Base-by-base conservation (phyloP, 2,888 invertebrate genomes). In the Melieria picta region DNA sequence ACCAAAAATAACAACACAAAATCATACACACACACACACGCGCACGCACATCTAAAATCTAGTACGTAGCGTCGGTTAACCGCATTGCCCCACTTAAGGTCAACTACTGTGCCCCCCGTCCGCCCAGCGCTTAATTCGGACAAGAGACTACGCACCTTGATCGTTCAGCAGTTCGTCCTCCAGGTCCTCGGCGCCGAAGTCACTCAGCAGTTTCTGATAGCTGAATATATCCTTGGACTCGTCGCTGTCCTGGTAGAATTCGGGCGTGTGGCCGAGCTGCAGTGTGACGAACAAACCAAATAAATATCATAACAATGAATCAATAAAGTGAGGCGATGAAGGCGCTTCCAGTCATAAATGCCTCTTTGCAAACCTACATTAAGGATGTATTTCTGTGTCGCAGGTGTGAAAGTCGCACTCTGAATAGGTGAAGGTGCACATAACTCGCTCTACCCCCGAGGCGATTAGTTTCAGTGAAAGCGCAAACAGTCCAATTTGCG, bases 241-340 rank as follows among this genome's bases (percentile, higher is more conserved):
- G 45, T 85, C 84, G 80, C 92, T 90, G 69, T 91, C 89, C 79
- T 91, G 89, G 85, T 95, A 96, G 83, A 93, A 93, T 80, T 95
- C 95, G 52, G 95, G 92, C 64, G 93, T 92, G 67, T 91, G 90
- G 58, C 93, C 95, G 82, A 91, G 90, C 95, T 95, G 5, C 43
- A 30, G 13, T 61, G 42, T 43, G n/a, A n/a, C 4, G 45, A 13
- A 11, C n/a, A 46, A n/a, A 56, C 2, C 7, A 30, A n/a, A 52
- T 52, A 6, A 7, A 52, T 7, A 52, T 52, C 30, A 30, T 16
- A 0, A 16, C 16, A 30, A 30, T 3, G 1, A 30, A 30, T 30
- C 30, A 30, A 30, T 30, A 30, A 30, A 30, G 30, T 30, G 30
- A 30, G 30, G 30, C 30, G 3, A 30, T 30, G 30, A 30, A 30